phyloP scores from a whole-genome alignment of 2,888 invertebrate genomes.

The Acholoe squamosa region DNA sequence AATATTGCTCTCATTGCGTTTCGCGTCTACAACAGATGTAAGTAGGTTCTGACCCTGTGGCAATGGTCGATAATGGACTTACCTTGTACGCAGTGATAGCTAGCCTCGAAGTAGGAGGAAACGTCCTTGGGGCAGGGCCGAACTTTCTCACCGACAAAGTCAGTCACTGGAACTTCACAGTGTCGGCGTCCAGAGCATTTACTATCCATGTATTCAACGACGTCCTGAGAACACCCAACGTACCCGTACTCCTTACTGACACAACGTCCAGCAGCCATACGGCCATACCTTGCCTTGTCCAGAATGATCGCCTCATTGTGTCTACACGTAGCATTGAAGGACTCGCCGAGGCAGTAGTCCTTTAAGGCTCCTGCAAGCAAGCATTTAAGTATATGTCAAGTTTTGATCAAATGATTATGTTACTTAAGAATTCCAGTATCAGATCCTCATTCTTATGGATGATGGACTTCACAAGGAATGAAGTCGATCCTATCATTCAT shows the following conservation, averaged over 20 bases:
- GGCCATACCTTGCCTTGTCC: conserved; percentile 42
- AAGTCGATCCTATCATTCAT: no score
- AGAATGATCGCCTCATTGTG: conserved; percentile 35
- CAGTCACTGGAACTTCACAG: conserved; percentile 3
- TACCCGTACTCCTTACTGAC: conserved; percentile 47
- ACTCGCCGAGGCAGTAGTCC: conserved; percentile 51
- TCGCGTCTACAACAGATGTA: no score
- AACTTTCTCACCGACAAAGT: background rate
- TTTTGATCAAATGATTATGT: no score
- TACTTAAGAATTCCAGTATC: no score
- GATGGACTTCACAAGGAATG: no score
- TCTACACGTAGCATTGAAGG: conserved; percentile 38
- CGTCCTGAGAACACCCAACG: conserved; percentile 56
- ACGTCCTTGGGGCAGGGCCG: conserved; percentile 56
- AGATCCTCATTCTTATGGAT: no score
- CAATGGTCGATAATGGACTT: conserved; percentile 27
- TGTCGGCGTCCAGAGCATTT: conserved; percentile 14
- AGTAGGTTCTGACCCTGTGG: background rate
- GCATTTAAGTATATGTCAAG: no score
- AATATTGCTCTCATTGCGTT: no score
- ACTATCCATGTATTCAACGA: background rate
- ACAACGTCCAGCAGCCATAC: conserved; percentile 24
- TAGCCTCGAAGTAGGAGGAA: conserved; percentile 15
- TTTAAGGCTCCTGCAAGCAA: background rate
- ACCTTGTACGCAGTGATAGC: conserved; percentile 47